phyloP scores from a whole-genome alignment of 1,140 invertebrate species.

The Saxidomus purpurata region DNA sequence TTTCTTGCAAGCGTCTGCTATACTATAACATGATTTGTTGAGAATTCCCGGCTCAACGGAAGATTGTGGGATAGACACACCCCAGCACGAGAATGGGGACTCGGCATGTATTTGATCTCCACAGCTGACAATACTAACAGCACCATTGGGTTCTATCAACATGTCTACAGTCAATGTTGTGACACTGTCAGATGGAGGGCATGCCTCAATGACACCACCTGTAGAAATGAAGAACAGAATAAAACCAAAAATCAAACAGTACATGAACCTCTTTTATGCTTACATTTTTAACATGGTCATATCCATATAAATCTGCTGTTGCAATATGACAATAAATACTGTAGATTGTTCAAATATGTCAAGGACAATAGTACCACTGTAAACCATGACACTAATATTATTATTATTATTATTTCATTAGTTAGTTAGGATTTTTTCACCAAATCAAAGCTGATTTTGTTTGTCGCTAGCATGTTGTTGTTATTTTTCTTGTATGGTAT shows the following conservation, averaged over 20 bases:
- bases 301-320: no score
- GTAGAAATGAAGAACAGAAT: background rate
- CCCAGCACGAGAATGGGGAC: constrained; percentile 85
- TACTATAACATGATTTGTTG: constrained; percentile 80
- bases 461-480: no score
- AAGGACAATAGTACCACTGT: no score
- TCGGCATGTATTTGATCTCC: constrained; percentile 86
- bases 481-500: no score
- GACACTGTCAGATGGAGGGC: constrained; percentile 85
- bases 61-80: constrained; percentile 85
- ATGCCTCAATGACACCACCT: constrained; percentile 86
- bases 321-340: no score
- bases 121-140: constrained; percentile 78
- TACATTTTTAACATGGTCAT: no score
- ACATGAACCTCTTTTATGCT: no score
- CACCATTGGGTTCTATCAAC: constrained; percentile 85
- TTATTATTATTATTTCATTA: no score
- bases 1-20: constrained; percentile 84
- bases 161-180: constrained; percentile 84
- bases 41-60: constrained; percentile 84
- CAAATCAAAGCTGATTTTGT: no score
- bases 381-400: no score
- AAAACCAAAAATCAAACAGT: background rate
- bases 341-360: no score
- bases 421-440: no score